Conservation (phyloP, 2,888 invertebrate genomes). For the Lochmaea capreae region DNA sequence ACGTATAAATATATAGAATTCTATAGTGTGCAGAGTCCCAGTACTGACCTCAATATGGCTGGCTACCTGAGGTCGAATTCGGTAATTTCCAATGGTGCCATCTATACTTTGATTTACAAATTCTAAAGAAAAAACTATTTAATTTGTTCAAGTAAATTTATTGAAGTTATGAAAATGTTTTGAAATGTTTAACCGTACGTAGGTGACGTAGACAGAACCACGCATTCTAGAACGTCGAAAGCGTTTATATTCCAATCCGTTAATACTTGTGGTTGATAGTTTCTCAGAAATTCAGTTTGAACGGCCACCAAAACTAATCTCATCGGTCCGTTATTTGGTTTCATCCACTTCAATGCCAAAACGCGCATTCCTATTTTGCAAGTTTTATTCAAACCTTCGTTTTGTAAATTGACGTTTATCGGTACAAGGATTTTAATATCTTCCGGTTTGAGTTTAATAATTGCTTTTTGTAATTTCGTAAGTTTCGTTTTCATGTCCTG, state of each 20-base stretch:
- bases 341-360: slow-evolving; percentile 62
- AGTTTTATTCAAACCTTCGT: slow-evolving; percentile 50
- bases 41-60: too few relatives aligned
- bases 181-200: slow-evolving; percentile 2
- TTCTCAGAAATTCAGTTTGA: slow-evolving; percentile 62
- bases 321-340: slow-evolving; percentile 50
- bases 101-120: too few relatives aligned
- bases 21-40: too few relatives aligned
- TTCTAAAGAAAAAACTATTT: slow-evolving; percentile 6
- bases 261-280: slow-evolving; percentile 55
- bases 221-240: slow-evolving; percentile 62
- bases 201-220: slow-evolving; percentile 49
- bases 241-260: slow-evolving; percentile 62
- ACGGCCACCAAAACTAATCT: slow-evolving; percentile 62
- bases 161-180: not conserved
- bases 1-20: too few relatives aligned
- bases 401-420: slow-evolving; percentile 54
- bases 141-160: slow-evolving; percentile 9
- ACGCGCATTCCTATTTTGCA: slow-evolving; percentile 59
- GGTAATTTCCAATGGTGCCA: too few relatives aligned
- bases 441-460: slow-evolving; percentile 59
- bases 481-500: slow-evolving; percentile 56
- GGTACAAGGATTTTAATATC: slow-evolving; percentile 65
- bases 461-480: slow-evolving; percentile 56
- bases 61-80: too few relatives aligned